phyloP scores from a whole-genome alignment of 1,140 invertebrate genomes.

The Liolophura sinensis region DNA sequence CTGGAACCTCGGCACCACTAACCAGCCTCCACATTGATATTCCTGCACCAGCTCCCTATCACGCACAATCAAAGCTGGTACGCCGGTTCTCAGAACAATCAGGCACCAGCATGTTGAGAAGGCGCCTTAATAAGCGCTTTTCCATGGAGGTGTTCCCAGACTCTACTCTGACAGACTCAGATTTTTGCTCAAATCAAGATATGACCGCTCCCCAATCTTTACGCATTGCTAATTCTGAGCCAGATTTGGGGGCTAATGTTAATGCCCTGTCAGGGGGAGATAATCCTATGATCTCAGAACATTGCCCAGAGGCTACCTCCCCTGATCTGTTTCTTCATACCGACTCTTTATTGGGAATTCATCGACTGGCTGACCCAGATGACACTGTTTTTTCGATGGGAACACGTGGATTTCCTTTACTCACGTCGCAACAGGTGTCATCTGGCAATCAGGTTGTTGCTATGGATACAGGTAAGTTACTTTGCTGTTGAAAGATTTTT shows the following conservation, averaged over 20 bases:
- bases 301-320: conserved; percentile 29
- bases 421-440: too few species aligned
- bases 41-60: conserved; percentile 15
- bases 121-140: conserved; percentile 41
- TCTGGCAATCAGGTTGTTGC: conserved; percentile 3
- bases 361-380: background rate
- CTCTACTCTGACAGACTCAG: conserved; percentile 14
- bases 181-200: conserved; percentile 8
- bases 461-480: conserved; percentile 24
- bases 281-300: conserved; percentile 19
- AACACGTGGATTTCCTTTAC: too few species aligned
- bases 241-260: conserved; percentile 30
- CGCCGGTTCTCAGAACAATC: conserved; percentile 32
- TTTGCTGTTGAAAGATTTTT: too few species aligned
- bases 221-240: conserved; percentile 48
- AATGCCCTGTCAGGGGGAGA: conserved; percentile 5
- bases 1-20: too few species aligned
- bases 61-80: conserved; percentile 19
- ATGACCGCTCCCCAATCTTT: conserved; percentile 27
- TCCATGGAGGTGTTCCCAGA: conserved; percentile 49
- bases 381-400: too few species aligned
- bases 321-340: conserved; percentile 45
- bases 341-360: conserved; percentile 10
- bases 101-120: background rate
- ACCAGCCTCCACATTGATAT: background rate